Percentiles rank a stretch among this genome's conserved stretches.
Evolutionary conservation across 2,888 invertebrate species (phyloP).

Genomic region (Biston betularia): DNA sequence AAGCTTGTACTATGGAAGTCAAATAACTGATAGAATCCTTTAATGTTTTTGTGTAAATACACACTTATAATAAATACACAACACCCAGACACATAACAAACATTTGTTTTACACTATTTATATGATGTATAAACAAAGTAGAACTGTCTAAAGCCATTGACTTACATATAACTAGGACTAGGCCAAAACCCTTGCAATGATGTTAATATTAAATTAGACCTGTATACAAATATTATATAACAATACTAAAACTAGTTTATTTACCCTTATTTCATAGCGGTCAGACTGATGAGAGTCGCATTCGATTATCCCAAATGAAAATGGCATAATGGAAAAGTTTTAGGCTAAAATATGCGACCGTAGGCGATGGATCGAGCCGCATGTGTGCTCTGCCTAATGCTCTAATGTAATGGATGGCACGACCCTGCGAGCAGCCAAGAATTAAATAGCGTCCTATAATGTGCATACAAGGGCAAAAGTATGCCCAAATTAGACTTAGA

Average conservation of each 20-base stretch:
- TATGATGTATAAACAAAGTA: too few relatives aligned
- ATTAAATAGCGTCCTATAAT: constrained; percentile 14
- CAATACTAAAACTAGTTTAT: not conserved
- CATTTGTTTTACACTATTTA: too few relatives aligned
- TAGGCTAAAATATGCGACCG: constrained; percentile 13
- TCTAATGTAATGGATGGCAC: constrained; percentile 24
- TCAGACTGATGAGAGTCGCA: constrained; percentile 13
- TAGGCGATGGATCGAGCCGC: constrained; percentile 19
- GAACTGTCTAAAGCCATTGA: too few relatives aligned
- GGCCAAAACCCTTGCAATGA: not conserved
- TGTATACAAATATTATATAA: not conserved
- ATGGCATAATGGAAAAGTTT: constrained; percentile 20
- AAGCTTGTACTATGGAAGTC: too few relatives aligned
- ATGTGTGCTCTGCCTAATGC: constrained; percentile 25
- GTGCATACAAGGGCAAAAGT: constrained; percentile 3
- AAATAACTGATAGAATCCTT: too few relatives aligned
- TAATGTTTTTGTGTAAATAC: too few relatives aligned
- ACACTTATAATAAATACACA: too few relatives aligned
- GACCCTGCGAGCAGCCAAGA: constrained; percentile 13
- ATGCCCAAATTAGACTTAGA: not conserved
- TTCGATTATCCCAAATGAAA: constrained; percentile 13
- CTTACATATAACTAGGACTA: not conserved
- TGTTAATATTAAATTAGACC: not conserved
- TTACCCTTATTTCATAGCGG: constrained; percentile 6
- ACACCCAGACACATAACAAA: too few relatives aligned